Evolutionary conservation across 2,888 invertebrate genomes (phyloP), one percentile per base, ranked within the genome.

Genomic region (Nowickia ferox): DNA sequence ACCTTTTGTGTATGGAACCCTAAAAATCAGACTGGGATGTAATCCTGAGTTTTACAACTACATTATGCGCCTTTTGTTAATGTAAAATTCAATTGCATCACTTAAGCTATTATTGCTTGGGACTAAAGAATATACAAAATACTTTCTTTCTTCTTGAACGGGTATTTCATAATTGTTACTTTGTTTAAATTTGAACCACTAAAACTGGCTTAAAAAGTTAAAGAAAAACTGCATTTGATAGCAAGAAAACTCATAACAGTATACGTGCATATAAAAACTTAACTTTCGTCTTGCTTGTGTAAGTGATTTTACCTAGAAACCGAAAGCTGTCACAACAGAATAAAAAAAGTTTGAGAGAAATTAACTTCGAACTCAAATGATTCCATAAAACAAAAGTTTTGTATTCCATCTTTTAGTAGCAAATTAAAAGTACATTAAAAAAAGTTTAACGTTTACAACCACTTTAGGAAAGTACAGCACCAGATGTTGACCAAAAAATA

Each of bases 341-440:
- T 9, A 46, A 75, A 46, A 75, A n/a, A 15, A 68, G 11, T 61
- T 61, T 40, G 5, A n/a, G 46, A 68, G 68, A 81, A 81, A 68
- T 74, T 22, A 71, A 65, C 69, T 69, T 11, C 40, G 63, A 46
- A 66, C 77, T 83, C 65, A 83, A 77, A 72, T 59, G 46, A 65
- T 48, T 83, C 9, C 51, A 15, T 65, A 51, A 63, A 22, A 75
- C 68, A 30, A 83, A 81, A 74, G 72, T 83, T 83, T 83, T 66
- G 61, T 53, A 51, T 78, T 78, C n/a, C 72, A 77, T 59, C 72
- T 83, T 78, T 83, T 78, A 83, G 77, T 38, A 83, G 77, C 68
- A 78, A 75, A 82, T 85, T 78, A 78, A 83, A 86, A 82, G 69
- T 79, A 79, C 75, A 83, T 83, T 86, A 75, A 83, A 79, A 30